phyloP scores from a whole-genome alignment of 37 sponge, comb jelly and placozoan species.

The Ianthella basta region DNA sequence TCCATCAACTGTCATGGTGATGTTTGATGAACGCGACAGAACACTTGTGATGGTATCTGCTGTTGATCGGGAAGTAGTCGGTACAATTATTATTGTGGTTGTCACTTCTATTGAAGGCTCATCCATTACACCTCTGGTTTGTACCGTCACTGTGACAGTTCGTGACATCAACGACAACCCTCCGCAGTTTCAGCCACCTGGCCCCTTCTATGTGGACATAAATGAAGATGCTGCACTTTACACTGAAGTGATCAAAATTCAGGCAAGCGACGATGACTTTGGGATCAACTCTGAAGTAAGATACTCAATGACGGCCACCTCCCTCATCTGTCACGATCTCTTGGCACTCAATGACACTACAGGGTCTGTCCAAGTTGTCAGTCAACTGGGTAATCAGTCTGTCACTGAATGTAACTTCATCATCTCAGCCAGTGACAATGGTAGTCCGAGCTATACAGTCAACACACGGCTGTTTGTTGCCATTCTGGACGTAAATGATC shows the following conservation, averaged over 20 bases:
- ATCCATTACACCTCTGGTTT: not conserved
- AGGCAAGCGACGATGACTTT: constrained; percentile 22
- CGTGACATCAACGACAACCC: constrained; percentile 14
- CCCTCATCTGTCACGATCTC: not conserved
- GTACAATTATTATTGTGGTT: not conserved
- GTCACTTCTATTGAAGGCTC: not conserved
- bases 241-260: not conserved
- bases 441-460: not conserved
- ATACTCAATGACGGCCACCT: not conserved
- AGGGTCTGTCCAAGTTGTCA: not conserved
- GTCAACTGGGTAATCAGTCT: not conserved
- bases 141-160: not conserved
- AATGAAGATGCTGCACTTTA: constrained; percentile 19
- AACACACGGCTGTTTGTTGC: not conserved
- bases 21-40: not conserved
- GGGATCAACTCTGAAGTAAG: not conserved
- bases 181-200: not conserved
- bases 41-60: not conserved
- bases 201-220: not conserved
- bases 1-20: not conserved
- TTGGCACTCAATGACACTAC: not conserved
- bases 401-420: not conserved
- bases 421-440: constrained; percentile 5
- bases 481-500: not conserved
- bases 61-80: not conserved